Conservation (phyloP, 1,140 invertebrate species). For the Oreohelix idahoensis region DNA sequence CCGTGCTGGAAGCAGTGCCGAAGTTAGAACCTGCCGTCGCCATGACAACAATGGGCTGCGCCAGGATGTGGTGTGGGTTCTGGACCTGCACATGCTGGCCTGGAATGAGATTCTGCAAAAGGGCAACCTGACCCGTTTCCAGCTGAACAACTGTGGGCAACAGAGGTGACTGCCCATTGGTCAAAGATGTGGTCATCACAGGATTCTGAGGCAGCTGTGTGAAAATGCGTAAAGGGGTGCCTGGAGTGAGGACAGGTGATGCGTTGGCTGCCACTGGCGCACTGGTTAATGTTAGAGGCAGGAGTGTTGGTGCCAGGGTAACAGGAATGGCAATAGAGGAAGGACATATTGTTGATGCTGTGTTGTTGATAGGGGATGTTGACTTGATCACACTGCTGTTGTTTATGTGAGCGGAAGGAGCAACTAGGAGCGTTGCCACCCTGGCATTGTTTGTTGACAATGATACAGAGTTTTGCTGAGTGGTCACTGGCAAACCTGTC, state of each 20-base stretch:
- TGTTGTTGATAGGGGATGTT: neutral
- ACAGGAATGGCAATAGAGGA: neutral
- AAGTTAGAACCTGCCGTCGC: conserved; percentile 11
- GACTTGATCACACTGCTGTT: conserved; percentile 14
- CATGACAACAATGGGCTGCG: conserved; percentile 27
- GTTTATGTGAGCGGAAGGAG: conserved; percentile 5
- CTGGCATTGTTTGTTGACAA: conserved; percentile 23
- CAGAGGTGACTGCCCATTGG: conserved; percentile 6
- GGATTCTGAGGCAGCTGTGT: neutral
- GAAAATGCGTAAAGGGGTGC: conserved; percentile 11
- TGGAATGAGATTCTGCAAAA: conserved; percentile 30
- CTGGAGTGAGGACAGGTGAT: neutral
- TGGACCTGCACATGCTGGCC: conserved; percentile 8
- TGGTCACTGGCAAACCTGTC: neutral
- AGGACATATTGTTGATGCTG: neutral
- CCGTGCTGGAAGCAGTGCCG: neutral
- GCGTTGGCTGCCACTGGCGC: neutral
- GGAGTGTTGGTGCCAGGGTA: neutral
- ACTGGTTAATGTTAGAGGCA: conserved; percentile 5
- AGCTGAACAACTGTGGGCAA: conserved; percentile 32
- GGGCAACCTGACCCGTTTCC: conserved; percentile 11
- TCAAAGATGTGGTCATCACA: conserved; percentile 11
- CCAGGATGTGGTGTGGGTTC: conserved; percentile 7
- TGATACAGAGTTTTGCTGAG: neutral
- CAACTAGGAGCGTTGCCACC: conserved; percentile 8